Base-by-base conservation (phyloP, 2,797 vertebrate genomes). In the Phoxinus dragarum region DNA sequence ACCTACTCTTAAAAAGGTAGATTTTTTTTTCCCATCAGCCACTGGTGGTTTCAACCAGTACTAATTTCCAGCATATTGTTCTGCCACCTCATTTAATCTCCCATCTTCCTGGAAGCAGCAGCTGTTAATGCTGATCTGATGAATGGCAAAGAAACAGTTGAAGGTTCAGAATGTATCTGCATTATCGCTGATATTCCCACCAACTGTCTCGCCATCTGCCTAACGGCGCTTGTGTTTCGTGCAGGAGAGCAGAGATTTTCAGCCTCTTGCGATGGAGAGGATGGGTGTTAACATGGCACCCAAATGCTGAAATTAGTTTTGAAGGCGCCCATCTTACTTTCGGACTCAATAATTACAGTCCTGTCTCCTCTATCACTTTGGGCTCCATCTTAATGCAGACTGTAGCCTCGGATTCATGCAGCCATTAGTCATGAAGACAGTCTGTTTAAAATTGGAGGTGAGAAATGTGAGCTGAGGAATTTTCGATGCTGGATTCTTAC, bases 121-220 rank as follows among this genome's bases (percentile, higher is more conserved):
- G 17, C 72, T 79, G 75, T 52, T 77, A 74, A 56, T 54, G 21
- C 82, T 5, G 82, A 86, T 83, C 73, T 81, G 56, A 89, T 61
- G 82, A 90, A 89, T n/a, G 61, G 61, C 36, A 82, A 82, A 79
- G 83, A 73, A 86, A 91, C 86, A 79, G 86, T 89, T 88, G 74
- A 89, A 89, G 89, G 86, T 74, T 88, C 86, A 90, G 89, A 87
- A 89, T 90, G 89, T 90, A 90, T 86, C 81, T 83, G 87, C 87
- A 91, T 89, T 89, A 38, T 89, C 84, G 84, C 90, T 73, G 89
- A 93, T 91, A 93, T 93, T 93, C 92, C 90, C 92, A 93, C 94
- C 93, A 94, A 94, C 93, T 94, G 94, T 88, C 92, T 91, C 5
- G 87, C 94, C 94, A 94, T 94, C 93, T 95, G 94, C 93, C 94